These are phyloP conservation scores for Drosophila melanosoma DNA, from an alignment of 2,888 invertebrate species.

Conservation along the genomic window DNA sequence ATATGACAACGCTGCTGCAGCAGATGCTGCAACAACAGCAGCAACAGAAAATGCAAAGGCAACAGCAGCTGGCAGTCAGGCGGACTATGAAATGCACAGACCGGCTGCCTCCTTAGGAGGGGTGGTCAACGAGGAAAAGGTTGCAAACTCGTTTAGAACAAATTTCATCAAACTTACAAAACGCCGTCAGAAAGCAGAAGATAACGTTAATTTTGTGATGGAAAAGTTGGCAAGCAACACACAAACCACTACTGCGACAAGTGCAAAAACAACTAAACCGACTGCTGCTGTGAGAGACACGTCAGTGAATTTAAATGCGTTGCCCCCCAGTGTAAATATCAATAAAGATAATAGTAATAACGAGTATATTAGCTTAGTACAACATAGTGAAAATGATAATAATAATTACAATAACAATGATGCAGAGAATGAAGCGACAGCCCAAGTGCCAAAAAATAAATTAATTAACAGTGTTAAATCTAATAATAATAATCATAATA, in stretches of 20 bases:
- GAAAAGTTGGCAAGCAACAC: constrained; percentile 33
- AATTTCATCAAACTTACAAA: constrained; percentile 35
- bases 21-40: constrained; percentile 47
- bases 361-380: constrained; percentile 57
- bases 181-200: constrained; percentile 27
- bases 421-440: constrained; percentile 20
- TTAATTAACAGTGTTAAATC: constrained; percentile 46
- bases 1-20: constrained; percentile 71
- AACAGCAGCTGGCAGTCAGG: constrained; percentile 10
- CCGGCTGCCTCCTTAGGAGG: neutral
- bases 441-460: constrained; percentile 62
- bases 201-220: constrained; percentile 24
- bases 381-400: constrained; percentile 32
- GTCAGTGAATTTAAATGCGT: constrained; percentile 57
- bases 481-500: constrained; percentile 33
- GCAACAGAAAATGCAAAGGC: constrained; percentile 18
- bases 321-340: constrained; percentile 62
- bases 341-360: constrained; percentile 42
- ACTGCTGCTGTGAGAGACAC: constrained; percentile 56
- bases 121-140: constrained; percentile 18
- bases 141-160: constrained; percentile 13
- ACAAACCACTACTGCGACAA: constrained; percentile 38
- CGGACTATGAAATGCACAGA: constrained; percentile 4
- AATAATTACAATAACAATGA: constrained; percentile 15
- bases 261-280: constrained; percentile 37